Percentiles rank a stretch among this genome's conserved stretches.
Evolutionary conservation across 2,113 vertebrate genomes (phyloP).

Genomic region (Grus americana): DNA sequence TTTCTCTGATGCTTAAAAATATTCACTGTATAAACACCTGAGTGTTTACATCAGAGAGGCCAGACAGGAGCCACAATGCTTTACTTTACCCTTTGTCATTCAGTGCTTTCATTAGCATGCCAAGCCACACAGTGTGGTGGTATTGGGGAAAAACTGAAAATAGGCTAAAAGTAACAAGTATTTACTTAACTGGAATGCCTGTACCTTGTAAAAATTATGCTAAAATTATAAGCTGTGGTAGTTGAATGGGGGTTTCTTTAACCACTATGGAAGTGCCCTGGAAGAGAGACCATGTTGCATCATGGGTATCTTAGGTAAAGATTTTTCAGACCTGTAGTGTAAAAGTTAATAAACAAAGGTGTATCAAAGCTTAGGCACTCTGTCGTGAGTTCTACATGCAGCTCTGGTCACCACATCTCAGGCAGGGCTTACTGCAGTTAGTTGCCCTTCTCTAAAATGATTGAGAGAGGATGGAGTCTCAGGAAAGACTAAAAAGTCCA

Average conservation of each 20-base stretch:
- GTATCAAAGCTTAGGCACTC: too few relatives aligned
- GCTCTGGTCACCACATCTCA: background rate
- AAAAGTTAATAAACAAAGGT: background rate
- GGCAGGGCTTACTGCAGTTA: background rate
- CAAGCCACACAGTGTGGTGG: background rate
- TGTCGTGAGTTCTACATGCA: background rate
- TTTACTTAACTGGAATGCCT: background rate
- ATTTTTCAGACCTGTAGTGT: background rate
- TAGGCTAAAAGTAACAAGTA: background rate
- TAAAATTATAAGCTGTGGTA: background rate
- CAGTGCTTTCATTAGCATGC: background rate
- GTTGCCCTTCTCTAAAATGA: background rate
- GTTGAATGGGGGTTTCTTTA: background rate
- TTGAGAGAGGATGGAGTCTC: background rate
- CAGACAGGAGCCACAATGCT: background rate
- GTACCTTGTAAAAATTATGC: background rate
- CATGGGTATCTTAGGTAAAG: background rate
- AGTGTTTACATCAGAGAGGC: background rate
- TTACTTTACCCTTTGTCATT: background rate
- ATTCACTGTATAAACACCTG: background rate
- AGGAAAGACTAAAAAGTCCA: background rate
- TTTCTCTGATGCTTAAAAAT: conserved; percentile 16
- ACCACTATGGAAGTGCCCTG: background rate
- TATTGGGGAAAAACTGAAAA: background rate
- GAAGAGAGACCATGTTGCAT: background rate